Conservation (phyloP, 2,113 vertebrate species). For the Scomber colias region DNA sequence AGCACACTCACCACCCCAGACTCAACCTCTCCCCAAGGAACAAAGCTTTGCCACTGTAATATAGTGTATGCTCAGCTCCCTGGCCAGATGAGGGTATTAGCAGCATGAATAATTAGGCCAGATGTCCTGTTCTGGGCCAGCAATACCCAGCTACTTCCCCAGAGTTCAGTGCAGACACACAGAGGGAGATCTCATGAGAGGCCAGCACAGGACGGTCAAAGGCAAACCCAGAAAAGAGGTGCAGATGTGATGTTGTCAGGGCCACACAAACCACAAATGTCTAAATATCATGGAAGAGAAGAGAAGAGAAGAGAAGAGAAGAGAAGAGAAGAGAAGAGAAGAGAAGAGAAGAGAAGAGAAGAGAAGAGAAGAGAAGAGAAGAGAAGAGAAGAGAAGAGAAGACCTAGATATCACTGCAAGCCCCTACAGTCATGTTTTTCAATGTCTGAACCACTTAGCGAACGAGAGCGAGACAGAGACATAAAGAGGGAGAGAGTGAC, state of each 20-base stretch:
- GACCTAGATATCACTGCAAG: background rate
- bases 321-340: no score
- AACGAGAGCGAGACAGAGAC: constrained; percentile 31
- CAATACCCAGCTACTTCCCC: constrained; percentile 25
- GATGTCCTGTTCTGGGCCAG: constrained; percentile 57
- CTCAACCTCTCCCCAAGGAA: constrained; percentile 23
- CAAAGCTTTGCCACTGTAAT: constrained; percentile 30
- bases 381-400: background rate
- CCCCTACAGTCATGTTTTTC: constrained; percentile 51
- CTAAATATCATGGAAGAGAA: constrained; percentile 1
- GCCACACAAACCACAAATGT: constrained; percentile 30
- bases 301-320: no score
- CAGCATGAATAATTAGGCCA: constrained; percentile 70
- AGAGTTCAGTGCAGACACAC: constrained; percentile 23
- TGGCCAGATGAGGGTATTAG: constrained; percentile 56
- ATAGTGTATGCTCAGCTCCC: constrained; percentile 26
- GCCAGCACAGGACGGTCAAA: constrained; percentile 3
- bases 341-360: no score
- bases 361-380: no score
- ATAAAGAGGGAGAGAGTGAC: constrained; percentile 36
- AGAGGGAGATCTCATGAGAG: constrained; percentile 32
- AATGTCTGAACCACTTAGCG: constrained; percentile 67
- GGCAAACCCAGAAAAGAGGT: background rate
- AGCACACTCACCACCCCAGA: constrained; percentile 7
- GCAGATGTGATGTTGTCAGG: constrained; percentile 10